phyloP scores from a whole-genome alignment of 2,113 vertebrate species.

The Patagioenas fasciata region DNA sequence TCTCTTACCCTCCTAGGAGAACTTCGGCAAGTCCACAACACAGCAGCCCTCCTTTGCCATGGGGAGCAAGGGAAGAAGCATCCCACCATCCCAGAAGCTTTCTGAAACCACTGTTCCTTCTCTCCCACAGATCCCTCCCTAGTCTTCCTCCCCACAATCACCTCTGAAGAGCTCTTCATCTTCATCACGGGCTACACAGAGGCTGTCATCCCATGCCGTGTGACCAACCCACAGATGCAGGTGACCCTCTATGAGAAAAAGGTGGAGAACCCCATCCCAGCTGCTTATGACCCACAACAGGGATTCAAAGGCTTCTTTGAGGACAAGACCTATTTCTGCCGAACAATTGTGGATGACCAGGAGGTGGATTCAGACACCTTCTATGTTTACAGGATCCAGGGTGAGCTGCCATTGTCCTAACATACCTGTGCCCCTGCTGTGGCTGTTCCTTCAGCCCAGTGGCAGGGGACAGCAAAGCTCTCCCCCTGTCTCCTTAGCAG shows the following conservation, averaged over 20 bases:
- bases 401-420: conserved; percentile 66
- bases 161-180: conserved; percentile 75
- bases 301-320: conserved; percentile 87
- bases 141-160: conserved; percentile 80
- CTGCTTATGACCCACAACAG: conserved; percentile 82
- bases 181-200: conserved; percentile 83
- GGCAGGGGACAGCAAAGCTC: background rate
- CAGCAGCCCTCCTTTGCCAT: background rate
- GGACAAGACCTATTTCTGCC: conserved; percentile 88
- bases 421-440: background rate
- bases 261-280: conserved; percentile 70
- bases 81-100: background rate
- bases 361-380: conserved; percentile 83
- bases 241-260: conserved; percentile 87
- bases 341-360: conserved; percentile 78
- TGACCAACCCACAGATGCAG: conserved; percentile 85
- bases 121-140: conserved; percentile 79
- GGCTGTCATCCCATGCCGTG: conserved; percentile 87
- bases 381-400: conserved; percentile 83
- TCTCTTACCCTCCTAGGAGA: background rate
- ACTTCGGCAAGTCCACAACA: background rate
- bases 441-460: background rate
- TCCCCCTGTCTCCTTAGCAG: background rate
- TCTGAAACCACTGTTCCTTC: background rate
- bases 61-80: background rate